These are phyloP conservation scores for Leucoraja erinaceus DNA, from an alignment of 2,113 vertebrate species.

Conservation along the genomic window DNA sequence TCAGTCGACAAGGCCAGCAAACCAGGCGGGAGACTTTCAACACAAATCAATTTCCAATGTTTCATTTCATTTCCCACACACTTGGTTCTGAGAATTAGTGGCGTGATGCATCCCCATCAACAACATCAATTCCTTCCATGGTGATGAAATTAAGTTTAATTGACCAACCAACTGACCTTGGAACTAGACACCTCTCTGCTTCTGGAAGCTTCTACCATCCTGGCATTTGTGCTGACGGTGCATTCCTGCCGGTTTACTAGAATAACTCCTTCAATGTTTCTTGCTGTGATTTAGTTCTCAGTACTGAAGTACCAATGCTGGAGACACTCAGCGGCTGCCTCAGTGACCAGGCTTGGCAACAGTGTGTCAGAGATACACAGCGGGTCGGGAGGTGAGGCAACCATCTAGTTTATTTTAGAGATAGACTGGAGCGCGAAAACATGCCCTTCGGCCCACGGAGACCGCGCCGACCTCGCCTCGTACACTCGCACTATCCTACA, in stretches of 20 bases:
- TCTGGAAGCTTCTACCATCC: not conserved
- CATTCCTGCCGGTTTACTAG: not conserved
- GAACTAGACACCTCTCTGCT: not conserved
- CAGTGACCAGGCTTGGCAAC: not conserved
- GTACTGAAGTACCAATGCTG: not conserved
- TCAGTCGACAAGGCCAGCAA: not conserved
- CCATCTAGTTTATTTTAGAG: no score
- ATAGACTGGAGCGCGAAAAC: no score
- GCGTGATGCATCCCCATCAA: not conserved
- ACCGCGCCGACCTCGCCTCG: no score
- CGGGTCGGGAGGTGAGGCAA: not conserved
- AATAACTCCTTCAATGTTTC: not conserved
- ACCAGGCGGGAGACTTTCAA: not conserved
- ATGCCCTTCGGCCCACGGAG: no score
- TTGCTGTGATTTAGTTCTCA: not conserved
- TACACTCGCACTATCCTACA: no score
- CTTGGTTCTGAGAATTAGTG: not conserved
- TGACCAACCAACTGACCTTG: not conserved
- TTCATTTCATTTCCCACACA: not conserved
- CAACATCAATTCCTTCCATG: not conserved
- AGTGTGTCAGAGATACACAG: not conserved
- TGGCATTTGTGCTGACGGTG: not conserved
- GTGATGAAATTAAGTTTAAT: not conserved
- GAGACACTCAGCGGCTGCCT: not conserved
- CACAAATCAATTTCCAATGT: not conserved